Percentiles rank a stretch among this genome's conserved stretches.
These are phyloP conservation scores for Passerculus sandwichensis DNA, from an alignment of 2,797 vertebrate genomes.

Conservation along the genomic window DNA sequence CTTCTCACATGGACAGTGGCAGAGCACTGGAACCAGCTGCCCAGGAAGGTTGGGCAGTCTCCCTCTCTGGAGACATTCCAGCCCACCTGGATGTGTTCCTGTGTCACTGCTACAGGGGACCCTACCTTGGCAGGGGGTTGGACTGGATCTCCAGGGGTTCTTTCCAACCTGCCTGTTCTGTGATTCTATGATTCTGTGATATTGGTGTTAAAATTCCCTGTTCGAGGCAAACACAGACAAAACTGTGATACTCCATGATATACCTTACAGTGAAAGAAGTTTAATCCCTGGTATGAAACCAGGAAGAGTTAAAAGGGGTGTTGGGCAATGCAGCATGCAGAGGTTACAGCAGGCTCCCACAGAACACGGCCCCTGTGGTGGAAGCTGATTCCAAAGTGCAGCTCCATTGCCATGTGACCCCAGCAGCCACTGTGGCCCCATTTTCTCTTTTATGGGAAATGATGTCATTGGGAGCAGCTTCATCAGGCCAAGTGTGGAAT, in stretches of 20 bases:
- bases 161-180: neutral
- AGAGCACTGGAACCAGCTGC: neutral
- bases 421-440: neutral
- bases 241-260: rapidly evolving
- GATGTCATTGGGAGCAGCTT: neutral
- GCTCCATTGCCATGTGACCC: neutral
- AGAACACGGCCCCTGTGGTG: rapidly evolving
- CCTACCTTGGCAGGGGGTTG: neutral
- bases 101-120: neutral
- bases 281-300: neutral
- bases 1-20: neutral
- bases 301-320: neutral
- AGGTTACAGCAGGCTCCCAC: neutral
- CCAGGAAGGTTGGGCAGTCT: neutral
- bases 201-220: neutral
- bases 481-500: neutral
- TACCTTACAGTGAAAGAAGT: neutral
- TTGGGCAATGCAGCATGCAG: neutral
- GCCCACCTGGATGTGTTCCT: neutral
- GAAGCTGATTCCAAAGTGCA: neutral
- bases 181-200: neutral
- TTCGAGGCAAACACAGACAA: neutral
- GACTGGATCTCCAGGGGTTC: neutral
- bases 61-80: neutral
- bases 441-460: conserved; percentile 23